Percentiles rank a stretch among this genome's conserved stretches.
phyloP scores from a whole-genome alignment of 2,113 vertebrate genomes.

The Clarias magur region DNA sequence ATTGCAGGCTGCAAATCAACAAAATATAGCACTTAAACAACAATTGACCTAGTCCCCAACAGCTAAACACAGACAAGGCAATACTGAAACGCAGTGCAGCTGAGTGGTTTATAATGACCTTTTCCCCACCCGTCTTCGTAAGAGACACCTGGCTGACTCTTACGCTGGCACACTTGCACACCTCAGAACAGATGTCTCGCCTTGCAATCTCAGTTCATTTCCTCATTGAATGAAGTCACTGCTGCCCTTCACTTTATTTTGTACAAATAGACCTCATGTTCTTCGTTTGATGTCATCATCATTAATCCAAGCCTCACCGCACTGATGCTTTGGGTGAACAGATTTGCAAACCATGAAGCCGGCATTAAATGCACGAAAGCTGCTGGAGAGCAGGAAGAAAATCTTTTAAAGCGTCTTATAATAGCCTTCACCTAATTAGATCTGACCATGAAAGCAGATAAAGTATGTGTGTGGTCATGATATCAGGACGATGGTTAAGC shows the following conservation, averaged over 20 bases:
- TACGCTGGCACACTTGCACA: slow-evolving; percentile 21
- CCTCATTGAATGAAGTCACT: slow-evolving; percentile 47
- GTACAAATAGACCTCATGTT: slow-evolving; percentile 56
- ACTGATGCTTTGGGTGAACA: slow-evolving; percentile 37
- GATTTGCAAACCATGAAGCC: slow-evolving; percentile 22
- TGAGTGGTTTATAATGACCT: slow-evolving; percentile 21
- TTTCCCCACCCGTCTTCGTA: slow-evolving; percentile 27
- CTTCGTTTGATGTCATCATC: slow-evolving; percentile 50
- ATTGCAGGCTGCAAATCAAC: neutral
- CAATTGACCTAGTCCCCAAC: neutral
- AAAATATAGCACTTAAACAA: neutral
- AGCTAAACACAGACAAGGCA: neutral
- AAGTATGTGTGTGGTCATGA: neutral
- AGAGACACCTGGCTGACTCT: slow-evolving; percentile 46
- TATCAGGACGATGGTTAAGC: slow-evolving; percentile 18
- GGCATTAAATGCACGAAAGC: slow-evolving; percentile 6
- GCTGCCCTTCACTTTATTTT: slow-evolving; percentile 50
- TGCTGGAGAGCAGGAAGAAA: slow-evolving; percentile 27
- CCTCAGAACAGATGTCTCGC: slow-evolving; percentile 42
- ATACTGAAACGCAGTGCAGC: neutral
- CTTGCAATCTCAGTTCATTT: slow-evolving; percentile 47
- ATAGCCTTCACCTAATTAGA: slow-evolving; percentile 31
- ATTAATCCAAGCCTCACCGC: slow-evolving; percentile 40
- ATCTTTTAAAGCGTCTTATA: slow-evolving; percentile 18
- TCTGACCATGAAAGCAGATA: slow-evolving; percentile 26